These are phyloP conservation scores for Sturnus vulgaris DNA, from an alignment of 2,113 vertebrate genomes.

Conservation along the genomic window DNA sequence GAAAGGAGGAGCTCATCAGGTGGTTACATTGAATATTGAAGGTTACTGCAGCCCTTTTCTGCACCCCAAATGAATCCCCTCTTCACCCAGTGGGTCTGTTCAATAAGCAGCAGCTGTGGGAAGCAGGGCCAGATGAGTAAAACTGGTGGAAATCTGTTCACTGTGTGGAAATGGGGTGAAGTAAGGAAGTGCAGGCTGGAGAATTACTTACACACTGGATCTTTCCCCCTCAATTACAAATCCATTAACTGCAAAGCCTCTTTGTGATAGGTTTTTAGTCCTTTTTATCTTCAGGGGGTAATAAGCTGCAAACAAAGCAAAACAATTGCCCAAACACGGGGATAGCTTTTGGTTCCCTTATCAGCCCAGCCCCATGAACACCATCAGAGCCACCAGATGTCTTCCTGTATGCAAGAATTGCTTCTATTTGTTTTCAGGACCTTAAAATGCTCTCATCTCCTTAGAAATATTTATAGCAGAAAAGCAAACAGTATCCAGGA, in stretches of 20 bases:
- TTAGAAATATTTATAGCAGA: constrained; percentile 39
- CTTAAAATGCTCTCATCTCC: constrained; percentile 57
- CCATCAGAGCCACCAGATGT: constrained; percentile 30
- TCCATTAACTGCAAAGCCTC: background rate
- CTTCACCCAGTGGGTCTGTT: background rate
- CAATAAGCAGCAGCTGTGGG: background rate
- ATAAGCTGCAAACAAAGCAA: constrained; percentile 34
- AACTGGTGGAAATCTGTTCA: background rate
- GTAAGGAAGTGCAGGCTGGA: background rate
- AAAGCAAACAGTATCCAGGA: constrained; percentile 58
- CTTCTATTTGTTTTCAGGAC: constrained; percentile 2
- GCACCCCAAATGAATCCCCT: background rate
- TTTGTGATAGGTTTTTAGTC: background rate
- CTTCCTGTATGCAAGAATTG: constrained; percentile 37
- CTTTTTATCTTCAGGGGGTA: constrained; percentile 30
- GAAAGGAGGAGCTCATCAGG: background rate
- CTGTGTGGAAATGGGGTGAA: background rate
- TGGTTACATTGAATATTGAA: background rate
- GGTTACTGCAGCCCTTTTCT: background rate
- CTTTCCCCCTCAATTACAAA: background rate
- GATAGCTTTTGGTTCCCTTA: constrained; percentile 39
- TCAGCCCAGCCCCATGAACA: background rate
- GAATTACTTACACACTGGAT: background rate
- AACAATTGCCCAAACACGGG: background rate
- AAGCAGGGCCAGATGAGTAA: background rate